phyloP scores from a whole-genome alignment of 2,888 invertebrate species.

The Bhutanitis thaidina region DNA sequence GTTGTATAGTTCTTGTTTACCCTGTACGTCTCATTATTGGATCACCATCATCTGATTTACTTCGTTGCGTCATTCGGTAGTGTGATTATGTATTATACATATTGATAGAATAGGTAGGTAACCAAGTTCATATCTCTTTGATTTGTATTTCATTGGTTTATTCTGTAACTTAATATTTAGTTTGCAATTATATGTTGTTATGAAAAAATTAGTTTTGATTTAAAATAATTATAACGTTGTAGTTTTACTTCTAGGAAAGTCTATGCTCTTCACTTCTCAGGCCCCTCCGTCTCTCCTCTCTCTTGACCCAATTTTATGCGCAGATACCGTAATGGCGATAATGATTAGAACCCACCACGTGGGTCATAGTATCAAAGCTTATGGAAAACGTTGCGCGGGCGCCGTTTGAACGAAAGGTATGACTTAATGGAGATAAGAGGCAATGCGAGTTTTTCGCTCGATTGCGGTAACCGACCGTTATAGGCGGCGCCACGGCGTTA shows the following conservation, averaged over 20 bases:
- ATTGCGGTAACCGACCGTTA: constrained; percentile 56
- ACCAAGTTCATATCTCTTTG: not conserved
- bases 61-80: constrained; percentile 15
- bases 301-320: too few relatives aligned
- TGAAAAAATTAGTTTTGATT: too few relatives aligned
- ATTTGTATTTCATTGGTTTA: too few relatives aligned
- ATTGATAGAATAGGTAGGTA: not conserved
- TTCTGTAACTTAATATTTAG: too few relatives aligned
- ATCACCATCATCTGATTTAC: constrained; percentile 18
- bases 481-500: constrained; percentile 49
- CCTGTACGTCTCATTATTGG: constrained; percentile 12
- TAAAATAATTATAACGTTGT: too few relatives aligned
- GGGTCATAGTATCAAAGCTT: not conserved
- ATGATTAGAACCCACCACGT: not conserved
- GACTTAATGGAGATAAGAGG: constrained; percentile 59
- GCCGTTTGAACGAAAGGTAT: constrained; percentile 37
- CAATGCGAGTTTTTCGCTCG: constrained; percentile 57
- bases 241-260: too few relatives aligned
- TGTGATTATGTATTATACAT: not conserved
- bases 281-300: too few relatives aligned
- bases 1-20: not conserved
- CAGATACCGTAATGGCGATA: not conserved
- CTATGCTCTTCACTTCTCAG: too few relatives aligned
- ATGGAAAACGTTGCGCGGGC: constrained; percentile 11
- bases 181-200: too few relatives aligned